These are phyloP conservation scores for Zapornia atra DNA, from an alignment of 2,113 vertebrate species.

Conservation along the genomic window DNA sequence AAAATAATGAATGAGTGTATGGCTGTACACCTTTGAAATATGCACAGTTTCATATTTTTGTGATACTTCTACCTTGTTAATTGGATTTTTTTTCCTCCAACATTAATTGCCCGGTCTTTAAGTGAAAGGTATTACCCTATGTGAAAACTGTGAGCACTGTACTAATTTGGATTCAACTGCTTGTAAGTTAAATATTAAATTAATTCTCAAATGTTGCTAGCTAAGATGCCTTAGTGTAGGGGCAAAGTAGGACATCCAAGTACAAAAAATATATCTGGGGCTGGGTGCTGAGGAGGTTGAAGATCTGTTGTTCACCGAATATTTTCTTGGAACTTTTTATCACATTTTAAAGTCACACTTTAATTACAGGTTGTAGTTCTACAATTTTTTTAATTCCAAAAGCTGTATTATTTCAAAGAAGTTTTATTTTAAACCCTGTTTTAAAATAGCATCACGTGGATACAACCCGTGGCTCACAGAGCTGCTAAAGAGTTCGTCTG, in stretches of 20 bases:
- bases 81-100: background rate
- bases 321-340: background rate
- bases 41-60: background rate
- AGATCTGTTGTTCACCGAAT: background rate
- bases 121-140: background rate
- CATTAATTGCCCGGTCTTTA: background rate
- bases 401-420: conserved; percentile 23
- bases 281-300: background rate
- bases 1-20: background rate
- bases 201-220: background rate
- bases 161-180: background rate
- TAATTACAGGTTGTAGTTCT: background rate
- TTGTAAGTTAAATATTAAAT: background rate
- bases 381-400: background rate
- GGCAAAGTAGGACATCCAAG: background rate
- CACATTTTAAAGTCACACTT: background rate
- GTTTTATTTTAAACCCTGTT: conserved; percentile 29
- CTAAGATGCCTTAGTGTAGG: background rate
- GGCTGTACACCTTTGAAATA: background rate
- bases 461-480: conserved; percentile 27
- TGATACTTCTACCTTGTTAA: conserved; percentile 6
- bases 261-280: background rate
- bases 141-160: background rate
- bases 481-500: conserved; percentile 40
- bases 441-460: background rate